Base-by-base conservation (phyloP, 2,888 invertebrate genomes). In the Thereva unica region DNA sequence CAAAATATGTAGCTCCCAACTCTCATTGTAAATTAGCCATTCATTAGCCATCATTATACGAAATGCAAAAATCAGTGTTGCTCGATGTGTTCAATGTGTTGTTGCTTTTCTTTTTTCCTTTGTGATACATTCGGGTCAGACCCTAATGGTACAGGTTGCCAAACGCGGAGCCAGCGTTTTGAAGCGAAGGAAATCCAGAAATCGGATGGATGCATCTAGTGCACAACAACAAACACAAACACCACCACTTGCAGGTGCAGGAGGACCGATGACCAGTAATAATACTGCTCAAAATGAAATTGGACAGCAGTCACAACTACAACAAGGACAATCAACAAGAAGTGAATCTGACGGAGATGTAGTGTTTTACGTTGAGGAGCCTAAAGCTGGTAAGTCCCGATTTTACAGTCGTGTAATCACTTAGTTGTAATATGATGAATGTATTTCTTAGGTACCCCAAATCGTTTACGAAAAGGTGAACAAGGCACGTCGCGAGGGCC, bases 121-220 rank as follows among this genome's bases (percentile, higher is more conserved):
- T 68, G 67, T 65, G 67, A 68, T 70, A 67, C 68, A 71, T 66
- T 55, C 52, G 61, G 70, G 57, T 84, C 85, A 87, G 86, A 87
- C 86, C 83, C 84, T 87, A 78, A 86, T 87, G 83, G 85, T 85
- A 76, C 86, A 89, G 87, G 88, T 89, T 75, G 89, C 89, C 70
- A 88, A 89, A 78, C 87, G 88, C 76, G 89, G 88, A 76, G 89
- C 89, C 71, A 89, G 88, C 74, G 87, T 89, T 71, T 83, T 89
- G 73, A 88, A 89, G 77, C 82, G 90, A 69, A 82, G 89, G 69
- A 88, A 89, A 78, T 89, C 89, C 61, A 82, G 86, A 74, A 86
- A 86, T 74, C 83, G 86, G 72, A 87, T 88, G 87, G 88, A 88
- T 71, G 76, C 83, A 38, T 70, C 75, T 63, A 73, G 78, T 63